These are phyloP conservation scores for Choreutis nemorana DNA, from an alignment of 2,888 invertebrate genomes.

Conservation along the genomic window DNA sequence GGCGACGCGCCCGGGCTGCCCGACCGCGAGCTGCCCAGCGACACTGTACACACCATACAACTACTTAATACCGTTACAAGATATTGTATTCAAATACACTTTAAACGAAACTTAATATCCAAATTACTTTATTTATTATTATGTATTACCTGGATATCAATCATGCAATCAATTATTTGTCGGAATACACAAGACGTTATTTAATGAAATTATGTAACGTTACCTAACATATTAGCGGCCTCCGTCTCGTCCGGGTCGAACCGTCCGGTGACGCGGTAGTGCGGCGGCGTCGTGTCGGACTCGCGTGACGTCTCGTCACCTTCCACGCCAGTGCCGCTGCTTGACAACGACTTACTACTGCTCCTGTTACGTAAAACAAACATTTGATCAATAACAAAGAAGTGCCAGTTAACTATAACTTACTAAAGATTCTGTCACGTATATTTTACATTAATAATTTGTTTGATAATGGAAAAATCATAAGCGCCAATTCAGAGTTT, in stretches of 20 bases:
- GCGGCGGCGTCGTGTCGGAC: constrained; percentile 87
- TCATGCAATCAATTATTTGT: too few species aligned
- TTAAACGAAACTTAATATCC: background rate
- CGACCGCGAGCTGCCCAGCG: constrained; percentile 91
- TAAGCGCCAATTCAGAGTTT: too few species aligned
- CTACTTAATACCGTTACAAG: background rate
- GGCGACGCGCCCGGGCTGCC: constrained; percentile 91
- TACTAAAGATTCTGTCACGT: too few species aligned
- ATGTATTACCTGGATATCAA: too few species aligned
- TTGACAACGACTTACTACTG: constrained; percentile 67
- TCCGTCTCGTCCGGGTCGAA: constrained; percentile 96
- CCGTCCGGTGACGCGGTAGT: constrained; percentile 78
- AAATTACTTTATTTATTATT: too few species aligned
- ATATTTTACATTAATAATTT: too few species aligned
- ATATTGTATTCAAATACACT: background rate
- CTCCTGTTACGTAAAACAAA: constrained; percentile 29
- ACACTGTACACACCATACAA: constrained; percentile 68
- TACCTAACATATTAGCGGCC: constrained; percentile 95
- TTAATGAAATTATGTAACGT: too few species aligned
- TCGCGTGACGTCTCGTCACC: constrained; percentile 92
- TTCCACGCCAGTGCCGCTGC: constrained; percentile 66
- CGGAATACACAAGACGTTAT: too few species aligned
- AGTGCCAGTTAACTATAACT: too few species aligned
- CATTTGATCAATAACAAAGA: background rate
- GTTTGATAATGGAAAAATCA: too few species aligned